Conservation (phyloP, 2,113 vertebrate genomes). For the cattle (Bos taurus) region ARS-UCD2.0 NC_037336.1:5129001-5129500, state of each 20-base stretch:
- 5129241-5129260: neutral
- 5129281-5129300: neutral
- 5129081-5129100: neutral
- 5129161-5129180: accelerated
- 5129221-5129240: neutral
- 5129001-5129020: neutral
- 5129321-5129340: neutral
- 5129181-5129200: neutral
- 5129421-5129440: neutral
- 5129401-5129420: neutral
- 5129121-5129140: neutral
- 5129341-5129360: neutral
- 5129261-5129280: neutral
- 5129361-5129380: neutral
- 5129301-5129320: neutral
- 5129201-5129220: neutral
- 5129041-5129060: neutral
- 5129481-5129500: neutral
- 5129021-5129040: neutral
- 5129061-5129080: accelerated
- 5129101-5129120: neutral
- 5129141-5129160: neutral
- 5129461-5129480: neutral
- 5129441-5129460: neutral
- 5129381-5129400: neutral